Evolutionary conservation across 2,888 invertebrate species (phyloP), one percentile per base, ranked within the genome.

Genomic region (Drosophila sordidapex): DNA sequence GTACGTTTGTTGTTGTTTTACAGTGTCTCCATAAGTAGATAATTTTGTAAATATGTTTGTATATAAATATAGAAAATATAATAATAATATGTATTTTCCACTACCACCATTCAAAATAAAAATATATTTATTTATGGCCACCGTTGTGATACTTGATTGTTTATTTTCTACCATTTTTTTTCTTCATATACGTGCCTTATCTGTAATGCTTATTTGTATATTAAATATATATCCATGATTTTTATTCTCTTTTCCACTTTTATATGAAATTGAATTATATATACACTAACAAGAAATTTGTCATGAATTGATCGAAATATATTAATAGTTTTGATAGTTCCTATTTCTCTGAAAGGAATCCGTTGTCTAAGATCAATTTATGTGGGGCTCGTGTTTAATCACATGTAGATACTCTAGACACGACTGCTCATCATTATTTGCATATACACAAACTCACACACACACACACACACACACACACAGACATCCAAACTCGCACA

Each of bases 31-130:
- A 18, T 65, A 58, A 69, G 69, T 70, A 78, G 79, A 27, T 38
- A 27, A 46, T 38, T 65, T 48, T 78, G 63, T 67, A 64, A 43
- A 63, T 67, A 35, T 46, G 5, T 68, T 52, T 72, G 38, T 56
- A 56, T 27, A 38, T 54, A 27, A 64, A 48, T 51, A 49, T 81
- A 77, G 61, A 13, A 52, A 61, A 46, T 40, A 66, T 75, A 63
- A 21, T 21, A 21, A 64, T 15, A 25, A 46, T 40, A n/a, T 6
- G 8, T 15, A 15, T 54, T 65, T n/a, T 25, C 21, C 38, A 10
- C 29, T 29, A 52, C 3, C 40, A 31, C 43, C 54, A 27, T 10
- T 13, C 21, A 43, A 13, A 77, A 81, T 81, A 77, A 77, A 76
- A 21, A 75, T 54, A 40, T 63, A 25, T 53, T 4, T 59, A 31